Evolutionary conservation across 1,140 invertebrate species (phyloP).

Genomic region (Proctacanthus coquilletti): DNA sequence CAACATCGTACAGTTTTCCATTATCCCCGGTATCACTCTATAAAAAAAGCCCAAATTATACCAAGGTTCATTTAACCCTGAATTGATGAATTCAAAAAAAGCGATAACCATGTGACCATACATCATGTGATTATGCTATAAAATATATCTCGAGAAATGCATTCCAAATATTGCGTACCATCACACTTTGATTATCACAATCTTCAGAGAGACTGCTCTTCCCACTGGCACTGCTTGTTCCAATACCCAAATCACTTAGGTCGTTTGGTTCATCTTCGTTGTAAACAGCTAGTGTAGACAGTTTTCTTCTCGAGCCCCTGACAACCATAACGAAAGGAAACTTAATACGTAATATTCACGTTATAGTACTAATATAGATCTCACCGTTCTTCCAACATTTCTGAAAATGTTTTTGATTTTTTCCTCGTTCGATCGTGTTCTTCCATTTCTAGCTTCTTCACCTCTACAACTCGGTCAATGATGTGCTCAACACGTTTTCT

Average conservation of each 20-base stretch:
- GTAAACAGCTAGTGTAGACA: constrained; percentile 47
- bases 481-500: constrained; percentile 80
- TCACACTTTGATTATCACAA: constrained; percentile 50
- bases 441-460: constrained; percentile 67
- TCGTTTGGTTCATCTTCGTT: constrained; percentile 65
- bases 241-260: constrained; percentile 65
- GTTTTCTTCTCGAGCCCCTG: constrained; percentile 36
- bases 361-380: constrained; percentile 6
- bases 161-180: constrained; percentile 46
- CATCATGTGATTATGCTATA: no score
- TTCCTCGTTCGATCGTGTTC: constrained; percentile 52
- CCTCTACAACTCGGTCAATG: constrained; percentile 74
- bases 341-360: neutral
- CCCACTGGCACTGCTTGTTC: constrained; percentile 55
- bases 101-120: no score
- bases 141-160: no score
- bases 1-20: constrained; percentile 45
- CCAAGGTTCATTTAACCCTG: no score
- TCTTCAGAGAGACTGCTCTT: constrained; percentile 56
- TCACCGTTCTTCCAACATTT: constrained; percentile 84
- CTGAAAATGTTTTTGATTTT: constrained; percentile 81
- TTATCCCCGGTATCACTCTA: constrained; percentile 48
- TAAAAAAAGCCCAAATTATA: constrained; percentile 26
- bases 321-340: constrained; percentile 14
- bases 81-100: no score